These are phyloP conservation scores for Nowickia ferox DNA, from an alignment of 2,888 invertebrate genomes.

Conservation along the genomic window DNA sequence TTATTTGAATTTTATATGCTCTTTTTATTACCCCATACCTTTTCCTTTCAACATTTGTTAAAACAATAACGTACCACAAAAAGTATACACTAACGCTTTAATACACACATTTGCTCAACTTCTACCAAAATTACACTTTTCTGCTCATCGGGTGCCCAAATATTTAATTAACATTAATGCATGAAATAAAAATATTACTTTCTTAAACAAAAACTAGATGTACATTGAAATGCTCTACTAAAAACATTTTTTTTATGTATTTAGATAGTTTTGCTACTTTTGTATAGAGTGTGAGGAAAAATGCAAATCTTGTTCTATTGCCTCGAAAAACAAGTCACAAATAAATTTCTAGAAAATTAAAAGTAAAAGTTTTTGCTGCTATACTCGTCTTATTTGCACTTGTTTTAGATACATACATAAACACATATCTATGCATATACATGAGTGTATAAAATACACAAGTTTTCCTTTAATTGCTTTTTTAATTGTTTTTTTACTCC, in stretches of 20 bases:
- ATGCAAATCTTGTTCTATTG: conserved; percentile 37
- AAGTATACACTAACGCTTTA: neutral
- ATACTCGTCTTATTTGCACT: neutral
- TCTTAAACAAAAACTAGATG: conserved; percentile 7
- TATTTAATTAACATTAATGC: conserved; percentile 33
- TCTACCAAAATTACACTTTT: conserved; percentile 14
- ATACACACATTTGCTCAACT: neutral
- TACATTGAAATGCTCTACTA: conserved; percentile 64
- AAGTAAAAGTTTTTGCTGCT: conserved; percentile 56
- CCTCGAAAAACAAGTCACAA: conserved; percentile 13
- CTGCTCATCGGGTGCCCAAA: conserved; percentile 44
- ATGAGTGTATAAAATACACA: no score
- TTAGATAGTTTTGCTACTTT: neutral
- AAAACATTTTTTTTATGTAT: conserved; percentile 30
- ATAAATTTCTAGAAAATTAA: conserved; percentile 34
- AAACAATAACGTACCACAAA: neutral
- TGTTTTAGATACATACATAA: no score
- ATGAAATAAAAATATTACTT: conserved; percentile 31
- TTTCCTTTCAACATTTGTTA: neutral
- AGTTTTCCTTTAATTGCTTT: no score
- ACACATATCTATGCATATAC: no score
- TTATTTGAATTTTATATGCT: neutral
- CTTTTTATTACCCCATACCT: neutral
- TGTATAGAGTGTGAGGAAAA: conserved; percentile 52
- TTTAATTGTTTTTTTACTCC: no score